These are phyloP conservation scores for Drosophila eugracilis DNA, from an alignment of 1,140 invertebrate genomes.

Conservation along the genomic window DNA sequence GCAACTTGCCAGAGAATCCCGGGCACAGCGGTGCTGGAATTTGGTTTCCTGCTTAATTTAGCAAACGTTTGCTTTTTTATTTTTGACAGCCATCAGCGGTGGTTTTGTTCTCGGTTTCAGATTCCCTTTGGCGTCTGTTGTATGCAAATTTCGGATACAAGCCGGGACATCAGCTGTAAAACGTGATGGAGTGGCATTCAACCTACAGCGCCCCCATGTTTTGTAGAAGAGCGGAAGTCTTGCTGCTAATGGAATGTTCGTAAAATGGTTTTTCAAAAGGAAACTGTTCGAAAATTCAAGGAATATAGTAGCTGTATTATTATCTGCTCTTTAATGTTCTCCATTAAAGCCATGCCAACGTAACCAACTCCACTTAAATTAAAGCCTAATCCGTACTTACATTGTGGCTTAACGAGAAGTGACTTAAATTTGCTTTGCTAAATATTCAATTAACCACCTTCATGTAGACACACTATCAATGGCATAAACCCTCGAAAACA, in stretches of 20 bases:
- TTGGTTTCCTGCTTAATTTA: constrained; percentile 77
- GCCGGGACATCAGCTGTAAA: constrained; percentile 25
- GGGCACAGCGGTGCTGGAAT: constrained; percentile 26
- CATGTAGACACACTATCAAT: constrained; percentile 2
- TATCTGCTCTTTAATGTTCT: too few relatives aligned
- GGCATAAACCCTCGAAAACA: constrained; percentile 7
- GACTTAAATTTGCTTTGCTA: constrained; percentile 48
- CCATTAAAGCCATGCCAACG: neutral
- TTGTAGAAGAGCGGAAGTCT: constrained; percentile 19
- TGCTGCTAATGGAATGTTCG: constrained; percentile 20
- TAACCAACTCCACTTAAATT: neutral
- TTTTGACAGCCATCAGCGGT: constrained; percentile 51
- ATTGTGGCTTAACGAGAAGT: neutral
- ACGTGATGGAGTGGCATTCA: neutral
- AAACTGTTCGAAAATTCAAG: neutral
- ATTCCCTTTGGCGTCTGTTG: constrained; percentile 25
- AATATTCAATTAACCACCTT: constrained; percentile 68
- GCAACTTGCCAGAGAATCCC: constrained; percentile 1
- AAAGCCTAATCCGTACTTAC: neutral
- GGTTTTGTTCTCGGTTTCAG: constrained; percentile 22
- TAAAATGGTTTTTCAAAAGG: constrained; percentile 3
- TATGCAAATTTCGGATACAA: constrained; percentile 38
- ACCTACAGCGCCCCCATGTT: neutral
- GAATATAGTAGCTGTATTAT: too few relatives aligned
- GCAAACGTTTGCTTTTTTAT: constrained; percentile 78